Conservation (phyloP, 2,888 invertebrate species). For the Ectemnius continuus region DNA sequence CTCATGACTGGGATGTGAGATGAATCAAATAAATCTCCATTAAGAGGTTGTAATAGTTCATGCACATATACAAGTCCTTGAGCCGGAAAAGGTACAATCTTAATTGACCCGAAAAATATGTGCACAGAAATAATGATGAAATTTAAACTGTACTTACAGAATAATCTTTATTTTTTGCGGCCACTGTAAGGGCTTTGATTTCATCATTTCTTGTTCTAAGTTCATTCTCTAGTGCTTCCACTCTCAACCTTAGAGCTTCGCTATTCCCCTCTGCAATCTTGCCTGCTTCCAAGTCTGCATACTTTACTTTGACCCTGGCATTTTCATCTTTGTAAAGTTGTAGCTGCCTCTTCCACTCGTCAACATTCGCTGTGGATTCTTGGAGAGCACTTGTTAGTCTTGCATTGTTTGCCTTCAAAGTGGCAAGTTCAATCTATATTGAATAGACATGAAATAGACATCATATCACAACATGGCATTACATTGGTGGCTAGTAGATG, state of each 20-base stretch:
- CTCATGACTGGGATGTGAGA: neutral
- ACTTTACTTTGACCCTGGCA: conserved; percentile 87
- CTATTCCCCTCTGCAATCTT: conserved; percentile 78
- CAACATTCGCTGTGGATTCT: conserved; percentile 97
- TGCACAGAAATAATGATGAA: no score
- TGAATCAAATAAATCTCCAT: neutral
- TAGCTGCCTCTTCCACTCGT: conserved; percentile 98
- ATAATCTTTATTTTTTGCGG: conserved; percentile 76
- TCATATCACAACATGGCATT: neutral
- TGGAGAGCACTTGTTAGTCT: conserved; percentile 96
- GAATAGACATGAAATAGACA: conserved; percentile 23
- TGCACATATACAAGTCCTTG: no score
- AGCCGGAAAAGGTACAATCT: neutral
- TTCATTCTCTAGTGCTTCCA: conserved; percentile 90
- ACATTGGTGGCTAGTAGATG: neutral
- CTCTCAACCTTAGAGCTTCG: conserved; percentile 86
- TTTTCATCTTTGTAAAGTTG: conserved; percentile 96
- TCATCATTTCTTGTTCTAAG: conserved; percentile 91
- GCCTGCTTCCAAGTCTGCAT: conserved; percentile 85
- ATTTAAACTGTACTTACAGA: conserved; percentile 62
- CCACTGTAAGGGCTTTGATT: conserved; percentile 82
- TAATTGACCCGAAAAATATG: neutral
- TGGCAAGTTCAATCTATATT: conserved; percentile 89
- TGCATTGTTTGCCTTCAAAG: conserved; percentile 96
- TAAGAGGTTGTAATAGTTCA: no score